Conservation (phyloP, 2,888 invertebrate species). For the Ormyrus pomaceus region DNA sequence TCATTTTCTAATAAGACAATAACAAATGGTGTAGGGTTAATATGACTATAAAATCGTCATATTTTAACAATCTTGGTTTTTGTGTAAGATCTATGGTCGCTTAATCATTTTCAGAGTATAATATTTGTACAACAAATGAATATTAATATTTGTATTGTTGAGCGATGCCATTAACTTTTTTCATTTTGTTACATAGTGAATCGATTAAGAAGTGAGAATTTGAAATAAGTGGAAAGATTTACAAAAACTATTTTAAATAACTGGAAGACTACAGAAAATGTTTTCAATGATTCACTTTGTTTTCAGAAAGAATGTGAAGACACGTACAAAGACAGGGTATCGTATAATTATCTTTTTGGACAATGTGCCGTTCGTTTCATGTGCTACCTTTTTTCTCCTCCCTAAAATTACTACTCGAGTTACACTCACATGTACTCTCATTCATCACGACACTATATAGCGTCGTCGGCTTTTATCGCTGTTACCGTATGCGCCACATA, state of each 20-base stretch:
- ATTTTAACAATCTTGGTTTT: conserved; percentile 58
- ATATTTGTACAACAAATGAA: conserved; percentile 51
- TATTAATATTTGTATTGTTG: conserved; percentile 46
- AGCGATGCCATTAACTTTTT: conserved; percentile 47
- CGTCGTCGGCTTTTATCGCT: conserved; percentile 67
- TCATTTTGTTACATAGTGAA: conserved; percentile 55
- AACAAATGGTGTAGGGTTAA: conserved; percentile 57
- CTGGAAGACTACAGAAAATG: conserved; percentile 47
- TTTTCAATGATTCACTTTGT: conserved; percentile 75
- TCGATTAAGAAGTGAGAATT: conserved; percentile 45
- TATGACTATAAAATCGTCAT: conserved; percentile 52
- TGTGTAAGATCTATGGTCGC: conserved; percentile 58
- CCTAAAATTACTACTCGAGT: conserved; percentile 66
- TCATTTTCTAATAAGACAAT: conserved; percentile 52
- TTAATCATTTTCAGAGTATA: conserved; percentile 54
- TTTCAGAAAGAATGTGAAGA: conserved; percentile 91
- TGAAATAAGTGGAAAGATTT: conserved; percentile 30
- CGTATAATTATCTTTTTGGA: conserved; percentile 77
- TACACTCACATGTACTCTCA: conserved; percentile 70
- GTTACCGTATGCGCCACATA: conserved; percentile 64
- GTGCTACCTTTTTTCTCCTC: conserved; percentile 69
- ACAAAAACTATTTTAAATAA: conserved; percentile 21
- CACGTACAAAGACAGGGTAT: conserved; percentile 90
- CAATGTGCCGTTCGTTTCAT: conserved; percentile 76
- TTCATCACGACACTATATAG: conserved; percentile 66